These are phyloP conservation scores for Stichopus chloronotus DNA, from an alignment of 35 echinoderm and acorn worm species.

Conservation along the genomic window DNA sequence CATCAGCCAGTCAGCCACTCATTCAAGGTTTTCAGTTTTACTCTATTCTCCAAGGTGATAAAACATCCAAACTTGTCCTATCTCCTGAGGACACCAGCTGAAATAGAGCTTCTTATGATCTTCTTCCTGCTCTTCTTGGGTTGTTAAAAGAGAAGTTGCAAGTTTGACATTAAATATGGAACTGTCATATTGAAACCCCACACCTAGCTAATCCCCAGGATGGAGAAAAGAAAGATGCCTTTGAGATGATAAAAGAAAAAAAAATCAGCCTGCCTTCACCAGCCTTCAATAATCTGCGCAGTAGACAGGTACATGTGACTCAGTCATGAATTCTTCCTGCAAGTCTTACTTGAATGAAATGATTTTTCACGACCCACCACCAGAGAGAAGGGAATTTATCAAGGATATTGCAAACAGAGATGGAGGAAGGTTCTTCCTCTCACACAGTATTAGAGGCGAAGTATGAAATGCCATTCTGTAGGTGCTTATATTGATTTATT, in stretches of 20 bases:
- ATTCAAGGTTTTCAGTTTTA: background rate
- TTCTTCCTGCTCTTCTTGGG: background rate
- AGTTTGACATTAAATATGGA: slow-evolving; percentile 22
- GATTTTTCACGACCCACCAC: no score
- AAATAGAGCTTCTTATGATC: background rate
- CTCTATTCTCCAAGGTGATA: background rate
- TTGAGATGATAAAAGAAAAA: background rate
- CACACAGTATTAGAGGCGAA: background rate
- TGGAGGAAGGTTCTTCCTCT: no score
- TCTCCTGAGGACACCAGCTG: background rate
- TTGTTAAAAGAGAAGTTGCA: background rate
- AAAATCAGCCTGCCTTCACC: slow-evolving; percentile 7
- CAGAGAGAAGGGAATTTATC: no score
- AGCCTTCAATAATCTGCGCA: background rate
- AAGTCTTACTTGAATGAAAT: background rate
- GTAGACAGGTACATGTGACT: slow-evolving; percentile 20
- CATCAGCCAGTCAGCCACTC: background rate
- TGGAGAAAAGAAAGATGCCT: background rate
- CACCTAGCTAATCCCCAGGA: slow-evolving; percentile 22
- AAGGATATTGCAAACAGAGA: no score
- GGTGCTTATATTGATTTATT: slow-evolving; percentile 19
- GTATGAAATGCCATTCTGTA: background rate
- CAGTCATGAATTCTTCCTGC: background rate
- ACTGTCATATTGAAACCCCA: slow-evolving; percentile 35
- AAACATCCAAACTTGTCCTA: background rate